Evolutionary conservation across 1,140 invertebrate genomes (phyloP).

Genomic region (Bombus balteatus): DNA sequence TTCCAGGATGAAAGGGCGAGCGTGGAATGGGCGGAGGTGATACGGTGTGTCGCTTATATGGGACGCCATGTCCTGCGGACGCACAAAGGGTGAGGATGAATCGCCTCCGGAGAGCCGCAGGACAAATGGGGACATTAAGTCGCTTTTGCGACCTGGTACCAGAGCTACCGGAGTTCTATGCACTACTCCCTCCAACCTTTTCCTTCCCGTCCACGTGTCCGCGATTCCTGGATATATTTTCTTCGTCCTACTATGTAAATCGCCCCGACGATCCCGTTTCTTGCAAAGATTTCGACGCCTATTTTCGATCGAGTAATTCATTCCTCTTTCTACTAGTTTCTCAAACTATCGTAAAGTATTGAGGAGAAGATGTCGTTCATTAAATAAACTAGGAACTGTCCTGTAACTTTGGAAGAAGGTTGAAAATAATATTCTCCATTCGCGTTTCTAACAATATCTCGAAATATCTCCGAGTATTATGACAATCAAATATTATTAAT

Average conservation of each 20-base stretch:
- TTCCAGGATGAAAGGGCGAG: conserved; percentile 42
- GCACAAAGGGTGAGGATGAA: conserved; percentile 72
- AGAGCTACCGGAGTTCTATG: conserved; percentile 58
- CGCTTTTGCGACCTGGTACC: conserved; percentile 69
- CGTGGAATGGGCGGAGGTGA: conserved; percentile 51
- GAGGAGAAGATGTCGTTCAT: neutral
- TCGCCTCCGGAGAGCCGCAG: conserved; percentile 71
- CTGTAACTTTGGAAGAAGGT: neutral
- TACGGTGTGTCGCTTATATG: conserved; percentile 67
- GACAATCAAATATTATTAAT: too few species aligned
- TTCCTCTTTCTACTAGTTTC: neutral
- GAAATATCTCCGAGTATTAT: too few species aligned
- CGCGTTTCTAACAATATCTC: neutral
- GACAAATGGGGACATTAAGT: conserved; percentile 75
- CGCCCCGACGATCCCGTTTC: neutral
- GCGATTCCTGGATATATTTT: conserved; percentile 45
- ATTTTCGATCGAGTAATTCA: neutral
- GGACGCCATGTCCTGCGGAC: conserved; percentile 52
- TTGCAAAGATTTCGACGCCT: neutral
- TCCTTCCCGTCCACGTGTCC: conserved; percentile 41
- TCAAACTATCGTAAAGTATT: neutral
- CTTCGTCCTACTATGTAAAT: conserved; percentile 14
- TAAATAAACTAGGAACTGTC: neutral
- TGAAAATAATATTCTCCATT: neutral
- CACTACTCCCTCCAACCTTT: conserved; percentile 1